Evolutionary conservation across 2,888 invertebrate genomes (phyloP).

Genomic region (Brachylomia viminalis): DNA sequence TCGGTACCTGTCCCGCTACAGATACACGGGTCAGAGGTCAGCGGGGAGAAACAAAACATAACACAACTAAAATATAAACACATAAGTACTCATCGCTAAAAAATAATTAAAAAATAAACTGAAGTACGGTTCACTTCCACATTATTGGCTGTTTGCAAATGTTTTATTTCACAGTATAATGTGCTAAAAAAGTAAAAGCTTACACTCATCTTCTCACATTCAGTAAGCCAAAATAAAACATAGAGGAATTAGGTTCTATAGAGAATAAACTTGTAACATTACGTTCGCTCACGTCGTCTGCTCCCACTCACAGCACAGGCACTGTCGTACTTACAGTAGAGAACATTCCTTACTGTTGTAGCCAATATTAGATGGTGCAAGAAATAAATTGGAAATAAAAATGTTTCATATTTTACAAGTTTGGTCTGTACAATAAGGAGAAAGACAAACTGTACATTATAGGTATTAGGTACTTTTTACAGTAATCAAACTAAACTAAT

Average conservation of each 20-base stretch:
- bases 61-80: constrained; percentile 90
- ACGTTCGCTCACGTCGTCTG: constrained; percentile 82
- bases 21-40: constrained; percentile 94
- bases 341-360: constrained; percentile 92
- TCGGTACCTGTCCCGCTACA: constrained; percentile 98
- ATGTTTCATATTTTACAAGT: constrained; percentile 90
- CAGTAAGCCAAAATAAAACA: constrained; percentile 88
- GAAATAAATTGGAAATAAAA: constrained; percentile 92
- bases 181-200: constrained; percentile 70
- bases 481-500: constrained; percentile 90
- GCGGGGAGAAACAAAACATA: constrained; percentile 92
- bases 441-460: constrained; percentile 90
- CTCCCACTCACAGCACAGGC: constrained; percentile 79
- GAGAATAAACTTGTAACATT: constrained; percentile 76
- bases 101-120: constrained; percentile 85
- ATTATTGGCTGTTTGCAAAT: constrained; percentile 75
- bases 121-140: constrained; percentile 82
- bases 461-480: constrained; percentile 86
- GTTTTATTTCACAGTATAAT: constrained; percentile 71
- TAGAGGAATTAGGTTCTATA: constrained; percentile 77
- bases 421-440: constrained; percentile 89
- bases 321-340: constrained; percentile 89
- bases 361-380: constrained; percentile 93
- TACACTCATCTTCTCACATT: constrained; percentile 84
- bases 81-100: constrained; percentile 88